phyloP scores from a whole-genome alignment of 2,113 vertebrate genomes.

The Gallinago media region DNA sequence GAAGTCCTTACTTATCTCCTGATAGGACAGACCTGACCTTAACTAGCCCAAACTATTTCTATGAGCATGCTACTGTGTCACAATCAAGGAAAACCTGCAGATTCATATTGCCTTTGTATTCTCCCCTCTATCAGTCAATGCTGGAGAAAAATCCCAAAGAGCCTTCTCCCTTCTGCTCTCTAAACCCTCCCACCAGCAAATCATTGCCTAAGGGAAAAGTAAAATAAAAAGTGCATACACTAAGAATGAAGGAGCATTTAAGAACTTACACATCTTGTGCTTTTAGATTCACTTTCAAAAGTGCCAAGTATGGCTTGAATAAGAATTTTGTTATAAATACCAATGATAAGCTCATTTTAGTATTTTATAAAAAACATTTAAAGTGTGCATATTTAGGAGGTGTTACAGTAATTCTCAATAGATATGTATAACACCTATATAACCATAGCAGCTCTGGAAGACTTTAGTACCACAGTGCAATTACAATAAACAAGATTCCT shows the following conservation, averaged over 20 bases:
- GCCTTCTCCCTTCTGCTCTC: accelerated
- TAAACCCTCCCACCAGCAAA: not conserved
- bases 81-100: not conserved
- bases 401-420: not conserved
- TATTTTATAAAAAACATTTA: not conserved
- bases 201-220: not conserved
- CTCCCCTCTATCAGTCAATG: not conserved
- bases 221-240: not conserved
- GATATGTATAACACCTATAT: not conserved
- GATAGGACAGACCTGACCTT: not conserved
- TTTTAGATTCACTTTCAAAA: not conserved
- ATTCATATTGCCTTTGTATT: not conserved
- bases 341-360: not conserved
- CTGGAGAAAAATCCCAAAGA: not conserved
- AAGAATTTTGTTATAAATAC: not conserved
- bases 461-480: not conserved
- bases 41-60: not conserved
- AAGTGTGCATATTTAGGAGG: not conserved
- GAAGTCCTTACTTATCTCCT: not conserved
- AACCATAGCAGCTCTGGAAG: not conserved
- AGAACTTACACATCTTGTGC: not conserved
- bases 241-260: not conserved
- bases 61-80: not conserved
- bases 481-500: not conserved
- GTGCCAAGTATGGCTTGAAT: not conserved